These are phyloP conservation scores for Drosophila paulistorum DNA, from an alignment of 1,140 invertebrate species.

Conservation along the genomic window DNA sequence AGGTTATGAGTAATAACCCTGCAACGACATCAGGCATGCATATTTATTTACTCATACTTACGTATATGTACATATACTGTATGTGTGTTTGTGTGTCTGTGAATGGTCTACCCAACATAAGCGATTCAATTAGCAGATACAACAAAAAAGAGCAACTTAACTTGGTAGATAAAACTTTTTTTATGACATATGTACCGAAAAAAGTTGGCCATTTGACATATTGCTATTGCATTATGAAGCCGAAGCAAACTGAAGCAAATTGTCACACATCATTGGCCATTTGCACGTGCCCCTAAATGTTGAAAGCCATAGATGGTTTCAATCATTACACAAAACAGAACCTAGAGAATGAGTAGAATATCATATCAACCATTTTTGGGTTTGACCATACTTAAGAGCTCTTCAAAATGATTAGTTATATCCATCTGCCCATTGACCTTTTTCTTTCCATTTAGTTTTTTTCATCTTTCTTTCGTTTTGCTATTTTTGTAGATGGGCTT, in stretches of 20 bases:
- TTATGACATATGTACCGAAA: conserved; percentile 38
- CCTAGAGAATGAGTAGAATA: not conserved
- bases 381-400: not conserved
- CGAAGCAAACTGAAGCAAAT: conserved; percentile 23
- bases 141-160: conserved; percentile 23
- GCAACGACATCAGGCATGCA: not conserved
- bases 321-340: not conserved
- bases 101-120: conserved; percentile 21
- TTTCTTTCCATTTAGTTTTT: not conserved
- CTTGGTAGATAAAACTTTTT: conserved; percentile 44
- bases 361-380: not conserved
- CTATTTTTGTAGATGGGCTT: conserved; percentile 9
- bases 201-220: conserved; percentile 48
- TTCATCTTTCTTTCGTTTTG: not conserved
- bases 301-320: not conserved
- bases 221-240: conserved; percentile 26
- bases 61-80: not conserved
- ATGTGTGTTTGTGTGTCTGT: conserved; percentile 7
- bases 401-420: conserved; percentile 9
- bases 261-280: conserved; percentile 22
- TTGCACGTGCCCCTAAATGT: conserved; percentile 34
- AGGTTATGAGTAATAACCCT: not conserved
- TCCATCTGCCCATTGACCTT: conserved; percentile 14
- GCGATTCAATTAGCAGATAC: conserved; percentile 62
- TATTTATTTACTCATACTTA: not conserved